These are phyloP conservation scores for Pandemis corylana DNA, from an alignment of 2,888 invertebrate genomes.

Conservation along the genomic window DNA sequence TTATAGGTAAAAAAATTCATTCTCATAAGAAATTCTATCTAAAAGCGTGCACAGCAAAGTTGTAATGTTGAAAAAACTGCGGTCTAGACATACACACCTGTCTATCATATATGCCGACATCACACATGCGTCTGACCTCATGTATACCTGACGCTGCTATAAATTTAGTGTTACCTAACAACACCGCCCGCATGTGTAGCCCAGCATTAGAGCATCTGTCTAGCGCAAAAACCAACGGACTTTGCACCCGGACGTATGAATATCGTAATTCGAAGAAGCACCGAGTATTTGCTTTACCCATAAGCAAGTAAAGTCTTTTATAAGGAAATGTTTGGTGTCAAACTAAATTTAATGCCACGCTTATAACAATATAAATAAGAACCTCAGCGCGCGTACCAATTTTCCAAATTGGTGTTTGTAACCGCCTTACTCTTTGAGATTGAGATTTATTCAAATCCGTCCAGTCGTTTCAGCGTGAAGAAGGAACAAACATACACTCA, in stretches of 20 bases:
- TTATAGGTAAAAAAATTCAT: too few species aligned
- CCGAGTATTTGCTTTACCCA: background rate
- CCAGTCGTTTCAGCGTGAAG: too few species aligned
- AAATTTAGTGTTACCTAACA: background rate
- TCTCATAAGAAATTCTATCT: too few species aligned
- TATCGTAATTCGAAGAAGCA: slow-evolving; percentile 18
- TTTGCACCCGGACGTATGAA: slow-evolving; percentile 11
- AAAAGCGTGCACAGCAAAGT: too few species aligned
- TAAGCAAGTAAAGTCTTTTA: slow-evolving; percentile 2
- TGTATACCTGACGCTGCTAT: background rate
- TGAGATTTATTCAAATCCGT: too few species aligned
- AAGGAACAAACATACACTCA: too few species aligned
- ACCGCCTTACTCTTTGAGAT: too few species aligned
- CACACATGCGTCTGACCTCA: background rate
- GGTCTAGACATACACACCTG: background rate
- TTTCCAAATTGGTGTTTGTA: background rate
- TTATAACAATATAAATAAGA: too few species aligned
- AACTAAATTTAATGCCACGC: background rate
- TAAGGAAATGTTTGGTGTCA: slow-evolving; percentile 1
- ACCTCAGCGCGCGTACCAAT: background rate
- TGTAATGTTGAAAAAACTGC: background rate
- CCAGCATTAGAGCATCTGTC: background rate
- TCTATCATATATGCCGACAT: background rate
- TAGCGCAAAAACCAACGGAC: slow-evolving; percentile 2
- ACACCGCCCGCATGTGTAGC: background rate